Evolutionary conservation across 2,888 invertebrate genomes (phyloP).

Genomic region (Drosophila histrio): DNA sequence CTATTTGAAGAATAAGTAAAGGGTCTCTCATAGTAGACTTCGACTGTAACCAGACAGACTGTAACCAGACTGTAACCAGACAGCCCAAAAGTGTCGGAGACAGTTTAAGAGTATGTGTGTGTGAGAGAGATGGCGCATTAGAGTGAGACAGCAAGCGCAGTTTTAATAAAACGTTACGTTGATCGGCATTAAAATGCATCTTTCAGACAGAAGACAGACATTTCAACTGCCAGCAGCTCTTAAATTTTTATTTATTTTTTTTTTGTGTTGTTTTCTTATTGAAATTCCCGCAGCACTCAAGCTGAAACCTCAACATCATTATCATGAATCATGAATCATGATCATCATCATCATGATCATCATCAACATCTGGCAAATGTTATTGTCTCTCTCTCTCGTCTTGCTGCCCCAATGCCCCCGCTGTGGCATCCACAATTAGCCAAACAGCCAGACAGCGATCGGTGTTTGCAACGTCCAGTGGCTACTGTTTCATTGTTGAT

Average conservation of each 20-base stretch:
- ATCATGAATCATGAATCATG: slow-evolving; percentile 20
- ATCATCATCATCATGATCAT: no score
- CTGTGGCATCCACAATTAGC: slow-evolving; percentile 25
- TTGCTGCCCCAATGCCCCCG: background rate
- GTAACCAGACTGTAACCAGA: no score
- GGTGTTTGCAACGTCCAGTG: slow-evolving; percentile 13
- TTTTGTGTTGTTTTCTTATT: slow-evolving; percentile 57
- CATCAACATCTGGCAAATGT: slow-evolving; percentile 48
- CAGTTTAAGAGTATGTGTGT: slow-evolving; percentile 22
- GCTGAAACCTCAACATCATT: slow-evolving; percentile 40
- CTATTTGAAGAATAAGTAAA: no score
- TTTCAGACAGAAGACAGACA: slow-evolving; percentile 8
- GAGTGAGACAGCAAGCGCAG: background rate
- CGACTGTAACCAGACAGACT: no score
- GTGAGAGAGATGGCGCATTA: background rate
- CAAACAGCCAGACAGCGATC: slow-evolving; percentile 7
- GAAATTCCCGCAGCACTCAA: slow-evolving; percentile 65
- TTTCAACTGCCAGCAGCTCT: slow-evolving; percentile 1
- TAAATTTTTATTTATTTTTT: no score
- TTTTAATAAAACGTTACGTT: slow-evolving; percentile 51
- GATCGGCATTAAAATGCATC: slow-evolving; percentile 44
- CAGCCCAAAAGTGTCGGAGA: slow-evolving; percentile 63
- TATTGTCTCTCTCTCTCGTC: slow-evolving; percentile 37
- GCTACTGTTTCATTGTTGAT: slow-evolving; percentile 69
- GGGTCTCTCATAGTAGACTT: no score